Evolutionary conservation across 2,888 invertebrate species (phyloP).

Genomic region (Caenorhabditis plicata): DNA sequence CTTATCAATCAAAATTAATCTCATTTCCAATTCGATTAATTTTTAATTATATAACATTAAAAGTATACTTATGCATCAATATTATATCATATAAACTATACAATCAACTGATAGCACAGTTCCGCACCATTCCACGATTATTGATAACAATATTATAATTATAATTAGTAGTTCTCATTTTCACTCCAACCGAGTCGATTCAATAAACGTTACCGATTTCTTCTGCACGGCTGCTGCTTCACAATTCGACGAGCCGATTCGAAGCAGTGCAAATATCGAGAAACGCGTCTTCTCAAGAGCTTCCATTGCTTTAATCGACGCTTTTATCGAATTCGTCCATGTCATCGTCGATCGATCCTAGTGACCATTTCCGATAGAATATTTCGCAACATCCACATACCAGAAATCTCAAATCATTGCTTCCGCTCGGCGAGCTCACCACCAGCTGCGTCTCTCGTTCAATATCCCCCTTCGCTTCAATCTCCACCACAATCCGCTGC

Average conservation of each 20-base stretch:
- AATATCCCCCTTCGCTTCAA: slow-evolving; percentile 34
- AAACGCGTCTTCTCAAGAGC: slow-evolving; percentile 13
- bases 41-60: no score
- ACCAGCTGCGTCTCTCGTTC: slow-evolving; percentile 5
- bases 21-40: no score
- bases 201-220: slow-evolving; percentile 13
- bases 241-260: slow-evolving; percentile 34
- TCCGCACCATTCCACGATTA: no score
- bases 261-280: slow-evolving; percentile 21
- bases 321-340: slow-evolving; percentile 5
- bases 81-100: no score
- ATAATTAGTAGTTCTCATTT: no score
- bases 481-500: slow-evolving; percentile 27
- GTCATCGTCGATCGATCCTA: background rate
- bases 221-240: slow-evolving; percentile 36
- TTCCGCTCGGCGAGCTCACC: background rate
- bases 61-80: no score
- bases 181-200: no score
- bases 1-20: no score
- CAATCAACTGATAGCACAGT: no score
- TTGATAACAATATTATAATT: no score
- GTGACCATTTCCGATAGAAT: slow-evolving; percentile 5
- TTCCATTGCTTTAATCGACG: slow-evolving; percentile 8
- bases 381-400: background rate
- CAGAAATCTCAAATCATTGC: no score